Base-by-base conservation (phyloP, 64 coral and sea anemone species). In the Stylophora pistillata region DNA sequence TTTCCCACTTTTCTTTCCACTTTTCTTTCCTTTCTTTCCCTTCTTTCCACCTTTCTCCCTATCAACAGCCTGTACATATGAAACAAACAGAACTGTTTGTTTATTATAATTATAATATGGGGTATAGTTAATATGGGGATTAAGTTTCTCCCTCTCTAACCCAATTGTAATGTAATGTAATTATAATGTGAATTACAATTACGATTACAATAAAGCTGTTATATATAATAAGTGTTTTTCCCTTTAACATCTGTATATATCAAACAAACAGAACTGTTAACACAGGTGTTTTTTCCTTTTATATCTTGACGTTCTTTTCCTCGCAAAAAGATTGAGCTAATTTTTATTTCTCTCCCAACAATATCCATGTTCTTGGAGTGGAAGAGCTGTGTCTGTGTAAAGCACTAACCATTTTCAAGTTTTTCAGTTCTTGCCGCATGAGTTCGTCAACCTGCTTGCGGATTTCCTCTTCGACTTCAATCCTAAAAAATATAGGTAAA, bases 11-110 rank as follows among this genome's bases (percentile, higher is more conserved):
- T 99, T 99, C 77, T 99, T 99, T 23, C 93, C 93, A 90, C 96
- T 95, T 78, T 93, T 95, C 90, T 99, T 99, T 2, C 96, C 96
- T 76, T 98, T 98, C 78, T 98, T 98, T 17, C 97, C 97, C 57
- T 99, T 99, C 30, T 95, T 99, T 1, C 97, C 97, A 25, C 90
- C 97, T 71, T 99, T 99, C 23, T 99, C 97, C 57, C 97, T 92
- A 56, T 99, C 97, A 47, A 99, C 97, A 78, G 97, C 97, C 90
- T 91, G 20, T 12, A 69, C 69, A 80, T 12, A 10, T 73, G 5
- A 33, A 68, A 54, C 6, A 53, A 78, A 2, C 62, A 65, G 18
- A 65, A 65, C 4, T 5, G 21, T 1, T 18, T 23, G 9, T 7
- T 23, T 23, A 65, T 23, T 65, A 17, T 65, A 3, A 9, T 23